Base-by-base conservation (phyloP, 2,113 vertebrate species). In the Dolichotis patagonum region DNA sequence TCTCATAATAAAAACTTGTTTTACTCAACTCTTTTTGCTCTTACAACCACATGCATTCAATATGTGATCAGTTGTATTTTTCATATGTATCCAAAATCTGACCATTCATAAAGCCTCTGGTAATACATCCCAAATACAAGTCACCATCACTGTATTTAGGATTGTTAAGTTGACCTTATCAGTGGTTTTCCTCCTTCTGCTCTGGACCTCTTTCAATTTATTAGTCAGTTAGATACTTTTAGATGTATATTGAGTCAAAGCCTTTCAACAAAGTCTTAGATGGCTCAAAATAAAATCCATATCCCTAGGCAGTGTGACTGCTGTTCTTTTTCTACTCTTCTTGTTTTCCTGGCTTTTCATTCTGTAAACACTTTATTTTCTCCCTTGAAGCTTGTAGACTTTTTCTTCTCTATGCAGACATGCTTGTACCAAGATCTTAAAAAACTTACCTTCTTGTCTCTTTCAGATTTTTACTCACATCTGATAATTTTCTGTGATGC, bases 101-200 rank as follows among this genome's bases (percentile, higher is more conserved):
- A 46, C 12, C 8, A 58, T 8, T 54, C 54, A 75, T 4, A 9
- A 41, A 26, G 52, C 56, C 41, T 81, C 32, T 0, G 6, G 6
- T 20, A 13, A 2, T 46, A 19, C 6, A 43, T 0, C 0, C 5
- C 41, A 56, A 16, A 63, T 38, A 24, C 19, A 73, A 8, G 8
- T 81, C 54, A 81, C n/a, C 28, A 41, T 80, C 7, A 43, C 7
- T 2, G 24, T 22, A 78, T 11, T 43, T 4, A 4, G 13, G 32
- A 56, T 77, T 26, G 8, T 17, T 80, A 22, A 5, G n/a, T 17
- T 58, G 26, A 20, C 13, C 11, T 78, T 38, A 63, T 49, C 77
- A 49, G 14, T 26, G 0, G 9, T 35, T 28, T 30, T 73, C 3
- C 8, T 43, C 11, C 52, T 85, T 78, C 24, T 81, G 22, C 28